Base-by-base conservation (phyloP, 2,888 invertebrate species). In the Platycheirus albimanus region DNA sequence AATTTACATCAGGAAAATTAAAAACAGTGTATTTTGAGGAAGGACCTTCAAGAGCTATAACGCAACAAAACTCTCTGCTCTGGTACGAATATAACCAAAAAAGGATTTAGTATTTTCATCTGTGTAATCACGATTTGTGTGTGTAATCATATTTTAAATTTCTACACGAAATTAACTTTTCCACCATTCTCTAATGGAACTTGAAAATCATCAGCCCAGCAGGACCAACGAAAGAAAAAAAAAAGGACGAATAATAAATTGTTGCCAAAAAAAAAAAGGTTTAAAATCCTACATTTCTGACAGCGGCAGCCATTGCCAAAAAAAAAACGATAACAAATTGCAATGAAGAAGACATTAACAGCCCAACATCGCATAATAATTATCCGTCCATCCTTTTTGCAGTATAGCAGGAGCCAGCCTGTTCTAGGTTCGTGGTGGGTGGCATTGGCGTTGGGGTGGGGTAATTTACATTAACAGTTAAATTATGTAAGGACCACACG, bases 241-340 rank as follows among this genome's bases (percentile, higher is more conserved):
- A 52, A 52, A 52, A 17, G 17, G n/a, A 19, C 30, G 11, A 19
- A 49, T 28, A 49, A 28, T 13, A 28, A 41, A 41, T 41, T 13
- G 5, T 13, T 7, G 6, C 58, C 36, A 45, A 13, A 38, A 2
- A 10, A 41, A 49, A 51, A n/a, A 28, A 17, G 33, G 38, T 41
- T 61, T 30, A 45, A 71, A 52, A 36, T 45, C 43, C 8, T 51
- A 19, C 56, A 20, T 20, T 74, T 41, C 19, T 56, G 66, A 66
- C 49, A 74, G 49, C 45, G 15, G 24, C 19, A 41, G 52, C 36
- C 24, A 8, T 20, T 63, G 43, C 1, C 54, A 20, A 20, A 58
- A 74, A 58, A 74, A 66, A 75, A 66, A 66, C 56, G 54, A 74
- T 66, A 56, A 66, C 74, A 58, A 67, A 75, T 75, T 66, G 49